phyloP scores from a whole-genome alignment of 2,113 vertebrate species.

The Maccullochella peelii region DNA sequence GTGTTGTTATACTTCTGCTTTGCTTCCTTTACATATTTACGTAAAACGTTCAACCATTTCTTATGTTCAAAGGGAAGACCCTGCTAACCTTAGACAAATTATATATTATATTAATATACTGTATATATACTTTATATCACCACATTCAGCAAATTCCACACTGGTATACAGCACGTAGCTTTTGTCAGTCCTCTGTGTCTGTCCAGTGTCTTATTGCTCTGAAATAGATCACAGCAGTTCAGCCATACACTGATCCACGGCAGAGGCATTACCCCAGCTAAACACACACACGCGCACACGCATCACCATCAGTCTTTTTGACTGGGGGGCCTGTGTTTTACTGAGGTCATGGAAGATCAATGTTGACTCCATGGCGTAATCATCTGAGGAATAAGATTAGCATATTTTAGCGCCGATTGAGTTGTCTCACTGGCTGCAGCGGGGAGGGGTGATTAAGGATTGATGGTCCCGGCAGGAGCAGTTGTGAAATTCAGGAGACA shows the following conservation, averaged over 20 bases:
- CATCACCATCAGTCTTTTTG: conserved; percentile 73
- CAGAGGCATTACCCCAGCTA: conserved; percentile 24
- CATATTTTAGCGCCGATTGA: conserved; percentile 84
- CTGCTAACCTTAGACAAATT: background rate
- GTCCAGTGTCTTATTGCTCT: conserved; percentile 33
- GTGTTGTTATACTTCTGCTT: background rate
- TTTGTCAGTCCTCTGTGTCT: conserved; percentile 28
- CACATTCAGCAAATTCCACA: conserved; percentile 4
- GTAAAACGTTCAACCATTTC: background rate
- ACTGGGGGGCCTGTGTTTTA: conserved; percentile 76
- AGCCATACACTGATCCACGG: conserved; percentile 42
- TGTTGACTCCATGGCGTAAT: conserved; percentile 83
- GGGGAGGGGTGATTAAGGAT: conserved; percentile 72
- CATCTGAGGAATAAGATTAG: conserved; percentile 85
- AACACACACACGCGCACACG: background rate
- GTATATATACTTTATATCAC: conserved; percentile 4
- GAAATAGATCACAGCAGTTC: conserved; percentile 58
- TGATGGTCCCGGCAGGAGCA: conserved; percentile 82
- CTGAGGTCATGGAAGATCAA: conserved; percentile 85
- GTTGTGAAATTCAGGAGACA: conserved; percentile 64
- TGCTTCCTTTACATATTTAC: background rate
- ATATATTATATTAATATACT: no score
- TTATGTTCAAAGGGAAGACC: background rate
- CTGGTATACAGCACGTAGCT: background rate
- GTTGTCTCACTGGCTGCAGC: conserved; percentile 77